A percentile compares a stretch with the other conserved stretches of the same genome.
Conservation (phyloP, 2,113 vertebrate species). For the Sylvilagus bachmani region DNA sequence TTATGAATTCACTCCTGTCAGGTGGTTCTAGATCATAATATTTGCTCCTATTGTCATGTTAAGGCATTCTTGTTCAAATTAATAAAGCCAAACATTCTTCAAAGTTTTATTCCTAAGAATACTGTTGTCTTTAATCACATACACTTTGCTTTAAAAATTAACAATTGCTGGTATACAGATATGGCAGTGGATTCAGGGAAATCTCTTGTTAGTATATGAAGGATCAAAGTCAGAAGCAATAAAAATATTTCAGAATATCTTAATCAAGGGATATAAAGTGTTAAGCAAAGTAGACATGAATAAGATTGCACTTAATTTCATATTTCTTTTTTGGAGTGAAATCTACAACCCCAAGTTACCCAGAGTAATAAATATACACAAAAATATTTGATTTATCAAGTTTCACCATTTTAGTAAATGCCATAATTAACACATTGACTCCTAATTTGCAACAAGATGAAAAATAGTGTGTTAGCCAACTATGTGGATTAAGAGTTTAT, state of each 20-base stretch:
- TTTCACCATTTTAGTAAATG: constrained; percentile 35
- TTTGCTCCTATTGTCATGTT: background rate
- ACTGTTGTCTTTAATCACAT: background rate
- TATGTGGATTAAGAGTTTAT: background rate
- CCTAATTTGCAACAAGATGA: background rate
- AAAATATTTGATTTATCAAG: background rate
- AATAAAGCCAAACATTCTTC: background rate
- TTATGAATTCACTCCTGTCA: background rate
- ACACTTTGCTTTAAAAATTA: background rate
- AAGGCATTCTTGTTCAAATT: constrained; percentile 14
- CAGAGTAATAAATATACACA: background rate
- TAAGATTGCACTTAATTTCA: constrained; percentile 5
- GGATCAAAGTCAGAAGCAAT: background rate
- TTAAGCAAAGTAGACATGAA: background rate
- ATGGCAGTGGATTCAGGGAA: background rate
- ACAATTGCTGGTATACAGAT: background rate
- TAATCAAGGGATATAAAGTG: background rate
- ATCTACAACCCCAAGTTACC: background rate
- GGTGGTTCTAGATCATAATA: background rate
- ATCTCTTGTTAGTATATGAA: background rate
- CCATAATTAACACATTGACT: background rate
- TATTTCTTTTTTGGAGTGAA: background rate
- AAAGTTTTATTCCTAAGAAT: constrained; percentile 36
- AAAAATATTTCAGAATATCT: constrained; percentile 17
- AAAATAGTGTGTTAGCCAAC: background rate